phyloP scores from a whole-genome alignment of 64 coral and sea anemone species.

The Astreopora myriophthalma region DNA sequence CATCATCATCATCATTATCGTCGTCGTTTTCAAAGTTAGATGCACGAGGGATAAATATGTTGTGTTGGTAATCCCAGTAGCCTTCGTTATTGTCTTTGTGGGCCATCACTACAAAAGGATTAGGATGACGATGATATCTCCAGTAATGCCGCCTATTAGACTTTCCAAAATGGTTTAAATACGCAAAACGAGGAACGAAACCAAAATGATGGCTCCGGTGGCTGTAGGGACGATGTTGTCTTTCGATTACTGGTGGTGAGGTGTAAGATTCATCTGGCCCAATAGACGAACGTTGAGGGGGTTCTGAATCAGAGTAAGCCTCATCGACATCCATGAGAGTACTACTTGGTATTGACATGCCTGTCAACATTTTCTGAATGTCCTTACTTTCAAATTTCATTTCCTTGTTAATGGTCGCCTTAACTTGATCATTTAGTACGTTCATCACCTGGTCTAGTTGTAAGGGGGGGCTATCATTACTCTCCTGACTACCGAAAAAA shows the following conservation, averaged over 20 bases:
- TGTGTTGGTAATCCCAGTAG: conserved; percentile 42
- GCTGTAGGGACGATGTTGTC: background rate
- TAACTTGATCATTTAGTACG: conserved; percentile 40
- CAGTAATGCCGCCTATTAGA: conserved; percentile 12
- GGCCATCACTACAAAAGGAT: conserved; percentile 33
- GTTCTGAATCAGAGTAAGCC: background rate
- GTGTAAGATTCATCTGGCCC: conserved; percentile 5
- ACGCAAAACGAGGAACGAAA: background rate
- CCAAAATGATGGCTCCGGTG: background rate
- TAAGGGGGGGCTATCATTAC: background rate
- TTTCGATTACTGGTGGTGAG: background rate
- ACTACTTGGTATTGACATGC: conserved; percentile 7
- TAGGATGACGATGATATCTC: background rate
- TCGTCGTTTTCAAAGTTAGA: background rate
- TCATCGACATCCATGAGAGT: conserved; percentile 35
- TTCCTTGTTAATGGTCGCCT: conserved; percentile 36
- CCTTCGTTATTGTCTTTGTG: conserved; percentile 31
- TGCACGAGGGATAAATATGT: conserved; percentile 32
- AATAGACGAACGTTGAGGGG: background rate
- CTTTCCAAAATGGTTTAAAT: background rate
- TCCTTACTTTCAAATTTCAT: conserved; percentile 42
- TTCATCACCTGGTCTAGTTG: conserved; percentile 35
- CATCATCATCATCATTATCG: background rate
- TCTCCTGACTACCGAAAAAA: background rate
- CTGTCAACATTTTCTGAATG: conserved; percentile 23